These are phyloP conservation scores for Paracanthobrama guichenoti DNA, from an alignment of 2,113 vertebrate species.

Conservation along the genomic window DNA sequence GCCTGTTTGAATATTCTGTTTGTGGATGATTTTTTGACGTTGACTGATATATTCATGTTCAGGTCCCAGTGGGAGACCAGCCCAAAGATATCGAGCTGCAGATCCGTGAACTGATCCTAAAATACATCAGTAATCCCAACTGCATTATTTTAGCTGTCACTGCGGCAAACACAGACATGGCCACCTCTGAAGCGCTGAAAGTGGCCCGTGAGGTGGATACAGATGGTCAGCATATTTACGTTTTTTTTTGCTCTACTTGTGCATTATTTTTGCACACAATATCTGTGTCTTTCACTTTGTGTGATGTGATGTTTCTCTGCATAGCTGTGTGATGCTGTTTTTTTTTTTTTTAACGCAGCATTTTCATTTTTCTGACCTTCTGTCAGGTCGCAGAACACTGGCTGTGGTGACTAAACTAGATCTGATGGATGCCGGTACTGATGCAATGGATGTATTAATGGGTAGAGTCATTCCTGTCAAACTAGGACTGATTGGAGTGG, in stretches of 20 bases:
- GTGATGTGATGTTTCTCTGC: background rate
- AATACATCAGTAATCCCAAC: constrained; percentile 97
- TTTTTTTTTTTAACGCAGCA: background rate
- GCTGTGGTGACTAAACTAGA: constrained; percentile 98
- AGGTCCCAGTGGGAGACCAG: constrained; percentile 97
- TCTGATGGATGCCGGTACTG: constrained; percentile 98
- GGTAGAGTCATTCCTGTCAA: constrained; percentile 98
- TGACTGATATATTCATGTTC: constrained; percentile 33
- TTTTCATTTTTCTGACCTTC: background rate
- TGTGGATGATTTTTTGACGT: background rate
- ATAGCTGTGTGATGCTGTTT: background rate
- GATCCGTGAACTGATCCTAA: constrained; percentile 91
- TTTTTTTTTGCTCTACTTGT: background rate
- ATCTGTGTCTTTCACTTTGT: background rate
- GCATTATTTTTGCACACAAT: background rate
- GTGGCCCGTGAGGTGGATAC: constrained; percentile 94
- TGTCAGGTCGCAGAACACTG: constrained; percentile 89
- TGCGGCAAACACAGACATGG: constrained; percentile 98
- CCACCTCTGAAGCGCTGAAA: constrained; percentile 96
- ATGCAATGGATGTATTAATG: constrained; percentile 98
- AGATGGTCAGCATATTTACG: constrained; percentile 81
- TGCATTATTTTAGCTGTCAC: constrained; percentile 97
- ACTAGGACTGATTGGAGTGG: constrained; percentile 97
- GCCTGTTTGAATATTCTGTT: background rate
- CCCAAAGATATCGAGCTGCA: constrained; percentile 97